Evolutionary conservation across 92 coral and sea anemone genomes (phyloP).

Genomic region (Porites lobata): DNA sequence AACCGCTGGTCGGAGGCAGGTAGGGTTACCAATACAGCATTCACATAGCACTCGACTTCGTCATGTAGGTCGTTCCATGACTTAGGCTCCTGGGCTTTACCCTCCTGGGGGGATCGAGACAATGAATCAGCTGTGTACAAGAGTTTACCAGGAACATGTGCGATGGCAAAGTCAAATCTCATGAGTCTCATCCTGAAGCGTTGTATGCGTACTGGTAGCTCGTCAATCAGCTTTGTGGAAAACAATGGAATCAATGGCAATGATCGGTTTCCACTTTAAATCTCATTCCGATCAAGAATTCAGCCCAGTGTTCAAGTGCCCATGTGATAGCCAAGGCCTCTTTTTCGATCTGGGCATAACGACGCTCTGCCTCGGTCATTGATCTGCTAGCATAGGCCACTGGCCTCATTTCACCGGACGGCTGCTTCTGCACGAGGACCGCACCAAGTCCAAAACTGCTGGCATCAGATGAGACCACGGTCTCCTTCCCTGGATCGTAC

Average conservation of each 20-base stretch:
- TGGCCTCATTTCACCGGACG: constrained; percentile 51
- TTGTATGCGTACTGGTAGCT: constrained; percentile 60
- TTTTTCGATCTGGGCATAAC: too few relatives aligned
- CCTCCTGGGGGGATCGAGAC: constrained; percentile 39
- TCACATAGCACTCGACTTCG: constrained; percentile 43
- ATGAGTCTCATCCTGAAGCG: constrained; percentile 58
- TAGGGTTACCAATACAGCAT: constrained; percentile 37
- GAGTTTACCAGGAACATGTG: constrained; percentile 67
- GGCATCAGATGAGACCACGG: constrained; percentile 59
- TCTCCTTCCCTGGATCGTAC: constrained; percentile 53
- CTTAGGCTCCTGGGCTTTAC: constrained; percentile 7
- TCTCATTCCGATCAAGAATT: too few relatives aligned
- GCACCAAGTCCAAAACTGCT: constrained; percentile 67
- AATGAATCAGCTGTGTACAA: constrained; percentile 64
- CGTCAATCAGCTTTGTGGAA: constrained; percentile 68
- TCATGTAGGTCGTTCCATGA: constrained; percentile 26
- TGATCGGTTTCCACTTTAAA: too few relatives aligned
- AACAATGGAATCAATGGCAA: constrained; percentile 53
- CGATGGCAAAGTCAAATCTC: constrained; percentile 49
- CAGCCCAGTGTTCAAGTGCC: too few relatives aligned
- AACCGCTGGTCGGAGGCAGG: constrained; percentile 3
- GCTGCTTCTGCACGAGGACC: constrained; percentile 63
- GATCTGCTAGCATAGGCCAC: too few relatives aligned
- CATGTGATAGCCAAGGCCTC: too few relatives aligned
- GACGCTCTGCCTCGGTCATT: too few relatives aligned